Evolutionary conservation across 2,888 invertebrate genomes (phyloP).

Genomic region (Mythimna albipuncta): DNA sequence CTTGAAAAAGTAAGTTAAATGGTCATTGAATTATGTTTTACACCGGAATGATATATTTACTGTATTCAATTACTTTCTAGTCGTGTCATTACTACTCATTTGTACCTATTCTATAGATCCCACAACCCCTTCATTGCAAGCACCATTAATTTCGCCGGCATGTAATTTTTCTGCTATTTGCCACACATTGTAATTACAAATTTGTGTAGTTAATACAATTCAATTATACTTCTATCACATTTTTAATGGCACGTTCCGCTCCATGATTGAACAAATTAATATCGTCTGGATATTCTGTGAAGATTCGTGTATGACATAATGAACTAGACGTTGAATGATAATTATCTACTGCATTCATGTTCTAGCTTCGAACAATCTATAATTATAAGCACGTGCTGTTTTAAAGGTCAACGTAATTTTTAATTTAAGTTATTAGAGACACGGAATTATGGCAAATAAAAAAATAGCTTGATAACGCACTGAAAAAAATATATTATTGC

Average conservation of each 20-base stretch:
- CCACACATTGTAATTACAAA: slow-evolving; percentile 59
- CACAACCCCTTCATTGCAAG: slow-evolving; percentile 61
- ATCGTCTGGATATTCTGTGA: slow-evolving; percentile 39
- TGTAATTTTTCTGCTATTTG: slow-evolving; percentile 66
- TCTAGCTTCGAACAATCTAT: slow-evolving; percentile 25
- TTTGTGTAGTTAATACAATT: slow-evolving; percentile 60
- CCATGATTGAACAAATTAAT: slow-evolving; percentile 52
- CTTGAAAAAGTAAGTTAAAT: slow-evolving; percentile 9
- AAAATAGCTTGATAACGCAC: slow-evolving; percentile 18
- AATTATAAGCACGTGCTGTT: slow-evolving; percentile 42
- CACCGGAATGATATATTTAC: slow-evolving; percentile 15
- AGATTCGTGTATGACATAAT: slow-evolving; percentile 63
- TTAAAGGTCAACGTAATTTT: slow-evolving; percentile 39
- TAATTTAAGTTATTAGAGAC: neutral
- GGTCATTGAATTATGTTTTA: slow-evolving; percentile 22
- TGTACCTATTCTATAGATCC: slow-evolving; percentile 23
- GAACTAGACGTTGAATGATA: slow-evolving; percentile 39
- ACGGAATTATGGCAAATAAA: slow-evolving; percentile 14
- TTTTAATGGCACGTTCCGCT: slow-evolving; percentile 62
- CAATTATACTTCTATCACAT: slow-evolving; percentile 62
- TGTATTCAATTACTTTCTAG: slow-evolving; percentile 29
- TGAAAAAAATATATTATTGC: neutral
- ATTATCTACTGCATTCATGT: slow-evolving; percentile 35
- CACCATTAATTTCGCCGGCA: slow-evolving; percentile 65
- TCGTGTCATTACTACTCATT: slow-evolving; percentile 43